Conservation (phyloP, 2,888 invertebrate species). For the Habrosyne pyritoides region DNA sequence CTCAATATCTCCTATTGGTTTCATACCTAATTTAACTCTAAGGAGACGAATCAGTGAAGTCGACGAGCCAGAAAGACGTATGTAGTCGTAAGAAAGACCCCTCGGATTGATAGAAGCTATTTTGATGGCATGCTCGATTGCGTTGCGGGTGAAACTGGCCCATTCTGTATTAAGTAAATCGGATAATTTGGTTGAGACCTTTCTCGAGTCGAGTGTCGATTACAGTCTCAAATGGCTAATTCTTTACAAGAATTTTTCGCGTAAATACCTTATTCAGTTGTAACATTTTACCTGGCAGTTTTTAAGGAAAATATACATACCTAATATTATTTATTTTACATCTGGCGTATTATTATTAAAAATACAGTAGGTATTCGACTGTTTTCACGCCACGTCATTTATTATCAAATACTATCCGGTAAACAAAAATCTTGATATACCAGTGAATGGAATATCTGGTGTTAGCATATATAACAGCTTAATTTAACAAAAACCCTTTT, state of each 20-base stretch:
- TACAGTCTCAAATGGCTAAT: conserved; percentile 8
- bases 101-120: conserved; percentile 67
- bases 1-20: conserved; percentile 56
- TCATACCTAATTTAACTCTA: conserved; percentile 78
- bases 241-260: conserved; percentile 12
- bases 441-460: no score
- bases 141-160: conserved; percentile 46
- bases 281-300: background rate
- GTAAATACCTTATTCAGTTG: background rate
- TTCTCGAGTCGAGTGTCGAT: conserved; percentile 13
- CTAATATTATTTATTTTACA: no score
- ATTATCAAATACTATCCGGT: no score
- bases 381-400: no score
- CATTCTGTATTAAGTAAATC: conserved; percentile 48
- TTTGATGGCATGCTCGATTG: conserved; percentile 62
- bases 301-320: background rate
- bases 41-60: conserved; percentile 67
- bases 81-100: conserved; percentile 61
- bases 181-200: conserved; percentile 33
- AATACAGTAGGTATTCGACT: no score
- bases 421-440: no score
- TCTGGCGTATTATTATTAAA: no score
- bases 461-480: no score
- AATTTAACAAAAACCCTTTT: no score
- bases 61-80: conserved; percentile 70